Conservation (phyloP, 2,113 vertebrate genomes). For the Urocynchramus pylzowi region DNA sequence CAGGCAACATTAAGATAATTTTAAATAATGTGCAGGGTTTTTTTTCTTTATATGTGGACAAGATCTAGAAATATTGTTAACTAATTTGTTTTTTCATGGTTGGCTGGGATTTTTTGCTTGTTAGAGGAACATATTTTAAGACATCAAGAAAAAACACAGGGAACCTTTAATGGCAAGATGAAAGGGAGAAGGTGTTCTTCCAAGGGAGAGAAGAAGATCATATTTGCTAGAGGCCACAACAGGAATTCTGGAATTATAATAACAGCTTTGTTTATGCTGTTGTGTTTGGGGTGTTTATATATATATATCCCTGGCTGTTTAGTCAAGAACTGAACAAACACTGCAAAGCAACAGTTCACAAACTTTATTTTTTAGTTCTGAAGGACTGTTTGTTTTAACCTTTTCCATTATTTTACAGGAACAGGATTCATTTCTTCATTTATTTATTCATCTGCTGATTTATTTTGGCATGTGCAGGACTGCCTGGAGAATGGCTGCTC, state of each 20-base stretch:
- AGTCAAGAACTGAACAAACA: not conserved
- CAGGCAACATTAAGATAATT: not conserved
- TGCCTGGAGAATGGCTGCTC: not conserved
- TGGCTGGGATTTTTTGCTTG: not conserved
- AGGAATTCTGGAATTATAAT: not conserved
- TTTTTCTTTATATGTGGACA: not conserved
- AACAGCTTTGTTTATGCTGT: not conserved
- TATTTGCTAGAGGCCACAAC: not conserved
- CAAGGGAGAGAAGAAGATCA: not conserved
- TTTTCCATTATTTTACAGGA: not conserved
- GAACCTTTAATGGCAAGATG: not conserved
- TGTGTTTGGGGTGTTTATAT: not conserved
- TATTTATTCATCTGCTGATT: not conserved
- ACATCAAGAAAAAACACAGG: not conserved
- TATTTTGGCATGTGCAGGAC: not conserved
- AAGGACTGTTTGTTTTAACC: not conserved
- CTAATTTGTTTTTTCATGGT: not conserved
- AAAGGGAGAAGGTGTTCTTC: not conserved
- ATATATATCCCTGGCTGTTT: not conserved
- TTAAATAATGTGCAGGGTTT: not conserved
- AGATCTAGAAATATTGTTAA: not conserved
- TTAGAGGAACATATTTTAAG: not conserved
- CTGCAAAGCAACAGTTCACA: not conserved
- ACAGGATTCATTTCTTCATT: not conserved
- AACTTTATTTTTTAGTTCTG: not conserved